Conservation (phyloP, 2,113 vertebrate species). For the Malurus cyaneus region DNA sequence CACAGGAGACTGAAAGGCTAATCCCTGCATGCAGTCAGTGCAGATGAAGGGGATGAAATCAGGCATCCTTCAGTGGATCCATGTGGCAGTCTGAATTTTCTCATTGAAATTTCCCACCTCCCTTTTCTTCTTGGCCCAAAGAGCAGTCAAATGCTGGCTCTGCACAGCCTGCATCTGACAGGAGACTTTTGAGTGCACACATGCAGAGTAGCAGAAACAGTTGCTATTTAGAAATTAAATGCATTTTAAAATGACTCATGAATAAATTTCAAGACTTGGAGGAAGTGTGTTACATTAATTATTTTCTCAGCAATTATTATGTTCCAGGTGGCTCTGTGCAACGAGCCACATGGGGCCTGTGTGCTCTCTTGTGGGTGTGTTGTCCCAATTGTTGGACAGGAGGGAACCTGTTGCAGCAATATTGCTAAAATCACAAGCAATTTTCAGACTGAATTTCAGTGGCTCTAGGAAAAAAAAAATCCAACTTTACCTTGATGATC, state of each 20-base stretch:
- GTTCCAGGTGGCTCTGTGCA: not conserved
- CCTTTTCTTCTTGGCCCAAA: not conserved
- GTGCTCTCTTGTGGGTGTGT: rapidly evolving
- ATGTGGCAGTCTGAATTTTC: not conserved
- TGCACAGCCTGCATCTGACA: not conserved
- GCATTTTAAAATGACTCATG: not conserved
- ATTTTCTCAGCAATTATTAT: not conserved
- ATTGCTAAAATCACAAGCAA: not conserved
- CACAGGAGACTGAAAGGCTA: not conserved
- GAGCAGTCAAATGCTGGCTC: not conserved
- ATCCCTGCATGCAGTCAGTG: too few species aligned
- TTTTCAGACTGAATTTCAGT: not conserved
- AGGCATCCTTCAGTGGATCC: not conserved
- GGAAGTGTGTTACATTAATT: not conserved
- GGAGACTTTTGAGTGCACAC: not conserved
- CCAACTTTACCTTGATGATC: not conserved
- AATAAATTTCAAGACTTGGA: not conserved
- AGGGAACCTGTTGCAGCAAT: not conserved
- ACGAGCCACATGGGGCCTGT: not conserved
- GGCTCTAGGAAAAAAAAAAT: not conserved
- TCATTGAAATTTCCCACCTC: not conserved
- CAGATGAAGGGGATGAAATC: not conserved
- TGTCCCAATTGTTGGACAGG: not conserved
- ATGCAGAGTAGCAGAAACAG: not conserved
- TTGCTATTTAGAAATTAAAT: not conserved